Evolutionary conservation across 2,888 invertebrate genomes (phyloP).

Genomic region (Cotesia congregata): DNA sequence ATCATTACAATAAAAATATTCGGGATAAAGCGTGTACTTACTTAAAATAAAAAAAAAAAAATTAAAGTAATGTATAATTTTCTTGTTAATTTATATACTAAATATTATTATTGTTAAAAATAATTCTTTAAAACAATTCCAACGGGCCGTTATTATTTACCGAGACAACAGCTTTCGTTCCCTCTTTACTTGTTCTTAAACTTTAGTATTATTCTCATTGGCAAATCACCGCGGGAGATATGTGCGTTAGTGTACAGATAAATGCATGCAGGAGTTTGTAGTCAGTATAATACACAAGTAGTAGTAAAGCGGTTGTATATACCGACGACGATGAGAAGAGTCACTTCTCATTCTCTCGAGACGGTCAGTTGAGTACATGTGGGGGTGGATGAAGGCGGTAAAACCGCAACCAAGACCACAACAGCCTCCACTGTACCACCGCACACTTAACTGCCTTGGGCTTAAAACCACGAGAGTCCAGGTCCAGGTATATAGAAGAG

Average conservation of each 20-base stretch:
- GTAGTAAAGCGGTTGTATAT: background rate
- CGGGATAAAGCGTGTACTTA: too few species aligned
- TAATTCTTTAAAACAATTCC: background rate
- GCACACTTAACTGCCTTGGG: slow-evolving; percentile 10
- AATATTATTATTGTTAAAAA: slow-evolving; percentile 7
- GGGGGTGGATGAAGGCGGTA: slow-evolving; percentile 13
- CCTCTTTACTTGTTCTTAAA: background rate
- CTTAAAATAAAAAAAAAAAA: background rate
- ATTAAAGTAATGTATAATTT: background rate
- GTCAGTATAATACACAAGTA: background rate
- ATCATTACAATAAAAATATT: too few species aligned
- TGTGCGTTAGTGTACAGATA: slow-evolving; percentile 11
- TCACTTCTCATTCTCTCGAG: slow-evolving; percentile 3
- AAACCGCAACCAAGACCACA: slow-evolving; percentile 34
- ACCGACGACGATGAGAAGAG: background rate
- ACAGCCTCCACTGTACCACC: slow-evolving; percentile 23
- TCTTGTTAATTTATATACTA: background rate
- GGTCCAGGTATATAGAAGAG: slow-evolving; percentile 32
- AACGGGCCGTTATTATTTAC: background rate
- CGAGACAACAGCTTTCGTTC: slow-evolving; percentile 11
- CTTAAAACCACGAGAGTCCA: slow-evolving; percentile 28
- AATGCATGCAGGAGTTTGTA: slow-evolving; percentile 11
- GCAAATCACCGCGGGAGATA: slow-evolving; percentile 27
- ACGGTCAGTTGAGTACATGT: background rate
- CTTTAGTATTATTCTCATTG: slow-evolving; percentile 3